Conservation (phyloP, 2,888 invertebrate species). For the Lasius fuliginosus region DNA sequence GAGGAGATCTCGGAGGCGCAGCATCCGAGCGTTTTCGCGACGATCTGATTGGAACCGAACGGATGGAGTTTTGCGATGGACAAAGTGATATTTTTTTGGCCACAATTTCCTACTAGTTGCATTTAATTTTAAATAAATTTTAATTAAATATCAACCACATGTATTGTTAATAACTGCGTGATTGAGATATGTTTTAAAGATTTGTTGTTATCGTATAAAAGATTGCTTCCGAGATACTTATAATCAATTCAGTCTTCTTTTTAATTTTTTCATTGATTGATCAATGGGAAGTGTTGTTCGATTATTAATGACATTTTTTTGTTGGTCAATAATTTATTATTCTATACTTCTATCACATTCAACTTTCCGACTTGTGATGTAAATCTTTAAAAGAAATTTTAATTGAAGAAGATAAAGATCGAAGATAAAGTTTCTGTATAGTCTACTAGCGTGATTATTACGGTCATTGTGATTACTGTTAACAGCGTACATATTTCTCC, state of each 20-base stretch:
- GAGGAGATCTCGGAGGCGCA: slow-evolving; percentile 44
- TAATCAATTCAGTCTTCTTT: neutral
- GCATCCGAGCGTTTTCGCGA: slow-evolving; percentile 45
- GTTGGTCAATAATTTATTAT: neutral
- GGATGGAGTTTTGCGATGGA: neutral
- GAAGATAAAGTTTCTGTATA: neutral
- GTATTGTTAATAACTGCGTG: neutral
- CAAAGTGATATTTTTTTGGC: slow-evolving; percentile 21
- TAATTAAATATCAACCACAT: neutral
- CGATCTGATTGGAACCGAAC: slow-evolving; percentile 39
- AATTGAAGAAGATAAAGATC: neutral
- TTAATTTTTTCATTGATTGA: neutral
- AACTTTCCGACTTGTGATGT: neutral
- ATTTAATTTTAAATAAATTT: slow-evolving; percentile 9
- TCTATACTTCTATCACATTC: neutral
- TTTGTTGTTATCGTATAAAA: neutral
- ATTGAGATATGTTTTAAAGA: neutral
- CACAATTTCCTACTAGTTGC: neutral
- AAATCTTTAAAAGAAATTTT: slow-evolving; percentile 2
- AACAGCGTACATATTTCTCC: neutral
- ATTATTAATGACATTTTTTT: neutral
- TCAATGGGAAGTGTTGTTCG: too few species aligned
- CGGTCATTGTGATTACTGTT: slow-evolving; percentile 9
- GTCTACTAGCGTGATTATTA: slow-evolving; percentile 9
- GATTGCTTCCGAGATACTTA: neutral